phyloP scores from a whole-genome alignment of 2,888 invertebrate species.

The Eupsilia transversa region DNA sequence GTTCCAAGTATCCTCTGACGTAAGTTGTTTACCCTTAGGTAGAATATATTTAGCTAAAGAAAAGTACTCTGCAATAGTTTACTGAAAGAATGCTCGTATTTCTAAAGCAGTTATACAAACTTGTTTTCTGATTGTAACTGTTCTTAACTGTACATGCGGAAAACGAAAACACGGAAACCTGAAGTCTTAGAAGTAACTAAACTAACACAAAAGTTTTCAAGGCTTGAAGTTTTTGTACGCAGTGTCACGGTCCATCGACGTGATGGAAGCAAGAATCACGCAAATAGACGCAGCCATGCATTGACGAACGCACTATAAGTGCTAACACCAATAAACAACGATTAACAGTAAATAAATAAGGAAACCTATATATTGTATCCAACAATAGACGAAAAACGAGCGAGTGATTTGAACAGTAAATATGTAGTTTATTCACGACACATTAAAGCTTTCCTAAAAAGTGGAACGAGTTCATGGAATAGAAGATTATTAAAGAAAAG shows the following conservation, averaged over 20 bases:
- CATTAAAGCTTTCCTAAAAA: conserved; percentile 33
- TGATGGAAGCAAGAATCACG: conserved; percentile 56
- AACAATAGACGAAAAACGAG: conserved; percentile 2
- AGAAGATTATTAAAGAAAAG: conserved; percentile 32
- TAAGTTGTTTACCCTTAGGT: conserved; percentile 8
- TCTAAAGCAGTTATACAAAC: conserved; percentile 13
- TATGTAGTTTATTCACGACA: conserved; percentile 31
- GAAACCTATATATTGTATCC: conserved; percentile 9
- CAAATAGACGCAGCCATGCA: conserved; percentile 60
- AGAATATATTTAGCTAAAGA: conserved; percentile 12
- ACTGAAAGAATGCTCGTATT: conserved; percentile 2
- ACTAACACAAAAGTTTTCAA: conserved; percentile 61
- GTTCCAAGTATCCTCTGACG: conserved; percentile 8
- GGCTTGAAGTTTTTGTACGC: conserved; percentile 61
- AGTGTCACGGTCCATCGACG: conserved; percentile 58
- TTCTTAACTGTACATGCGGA: conserved; percentile 54
- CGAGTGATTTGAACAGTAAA: conserved; percentile 9
- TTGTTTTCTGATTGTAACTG: conserved; percentile 5
- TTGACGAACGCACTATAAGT: conserved; percentile 38
- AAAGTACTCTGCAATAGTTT: conserved; percentile 10
- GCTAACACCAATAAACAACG: conserved; percentile 11
- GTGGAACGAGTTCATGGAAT: conserved; percentile 13
- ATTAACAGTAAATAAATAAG: conserved; percentile 10
- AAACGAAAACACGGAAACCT: conserved; percentile 61
- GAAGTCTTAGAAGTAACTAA: conserved; percentile 44